phyloP scores from a whole-genome alignment of 2,888 invertebrate genomes.

The Tricholauxania praeusta region DNA sequence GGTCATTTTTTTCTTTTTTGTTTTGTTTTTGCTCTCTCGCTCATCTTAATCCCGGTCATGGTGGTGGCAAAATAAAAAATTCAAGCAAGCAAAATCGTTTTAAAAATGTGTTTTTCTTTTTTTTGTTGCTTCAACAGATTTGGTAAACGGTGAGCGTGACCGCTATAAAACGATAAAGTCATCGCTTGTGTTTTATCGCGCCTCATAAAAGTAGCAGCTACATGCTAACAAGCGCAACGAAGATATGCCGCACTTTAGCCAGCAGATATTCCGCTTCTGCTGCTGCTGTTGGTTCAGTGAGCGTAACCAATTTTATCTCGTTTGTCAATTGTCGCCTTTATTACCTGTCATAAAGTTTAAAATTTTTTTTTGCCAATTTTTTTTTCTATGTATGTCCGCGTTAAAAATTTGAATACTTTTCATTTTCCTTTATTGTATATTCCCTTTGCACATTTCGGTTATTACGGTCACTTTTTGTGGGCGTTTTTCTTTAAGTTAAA shows the following conservation, averaged over 20 bases:
- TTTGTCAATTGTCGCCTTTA: conserved; percentile 37
- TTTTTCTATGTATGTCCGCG: not conserved
- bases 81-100: conserved; percentile 4
- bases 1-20: conserved; percentile 14
- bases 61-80: conserved; percentile 14
- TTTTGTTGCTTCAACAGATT: conserved; percentile 5
- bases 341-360: conserved; percentile 22
- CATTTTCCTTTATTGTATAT: too few species aligned
- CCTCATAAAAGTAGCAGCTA: conserved; percentile 34
- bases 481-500: conserved; percentile 14
- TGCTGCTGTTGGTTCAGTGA: conserved; percentile 36
- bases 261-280: conserved; percentile 46
- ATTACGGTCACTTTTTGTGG: not conserved
- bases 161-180: conserved; percentile 36
- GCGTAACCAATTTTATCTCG: conserved; percentile 26
- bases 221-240: conserved; percentile 8
- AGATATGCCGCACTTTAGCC: conserved; percentile 39
- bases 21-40: not conserved
- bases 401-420: too few species aligned
- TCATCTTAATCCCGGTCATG: conserved; percentile 23
- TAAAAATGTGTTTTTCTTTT: not conserved
- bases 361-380: not conserved
- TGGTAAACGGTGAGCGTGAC: conserved; percentile 25
- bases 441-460: too few species aligned
- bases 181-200: conserved; percentile 33